Base-by-base conservation (phyloP, 1,140 invertebrate genomes). In the Zaprionus vittiger region DNA sequence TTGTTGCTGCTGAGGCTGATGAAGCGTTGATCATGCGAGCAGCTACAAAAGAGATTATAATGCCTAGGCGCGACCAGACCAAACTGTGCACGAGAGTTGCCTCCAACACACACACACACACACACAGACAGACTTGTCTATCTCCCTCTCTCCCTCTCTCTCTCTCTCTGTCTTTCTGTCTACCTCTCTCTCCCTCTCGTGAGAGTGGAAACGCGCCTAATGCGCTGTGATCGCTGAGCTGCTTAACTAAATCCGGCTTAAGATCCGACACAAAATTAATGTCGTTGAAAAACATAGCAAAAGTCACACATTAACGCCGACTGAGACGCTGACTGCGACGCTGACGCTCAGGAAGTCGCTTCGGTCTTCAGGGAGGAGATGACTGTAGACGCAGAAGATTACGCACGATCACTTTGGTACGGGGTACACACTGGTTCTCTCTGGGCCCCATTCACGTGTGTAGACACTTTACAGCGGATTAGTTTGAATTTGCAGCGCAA, bases 161-260 rank as follows among this genome's bases (percentile, higher is more conserved):
- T 26, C 61, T 31, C 20, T 20, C 20, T 26, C 24, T 26, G 5
- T 26, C 26, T 26, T 0, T 26, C 62, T 31, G 34, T 44, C 34
- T 52, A n/a, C 31, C 6, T 63, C 31, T 38, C 54, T 59, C 41
- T 41, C 38, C 5, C 0, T n/a, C 14, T n/a, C 22, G 55, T 41
- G 65, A 49, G 57, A 31, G 74, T 73, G 52, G 60, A 71, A 63
- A 59, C 34, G 54, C 54, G 54, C 54, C 60, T 71, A 76, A 76
- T 77, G 71, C 72, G 73, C 81, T 64, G 54, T 68, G 73, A 70
- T 59, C 84, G 90, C 75, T 91, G 90, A 91, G 85, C 90, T 90
- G 90, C 90, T 91, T 91, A 91, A 91, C 90, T 91, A 91, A 91
- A 91, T 91, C 90, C 90, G 90, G 90, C 90, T 91, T 91, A 91